Conservation (phyloP, 2,888 invertebrate genomes). For the Atethmia centrago region DNA sequence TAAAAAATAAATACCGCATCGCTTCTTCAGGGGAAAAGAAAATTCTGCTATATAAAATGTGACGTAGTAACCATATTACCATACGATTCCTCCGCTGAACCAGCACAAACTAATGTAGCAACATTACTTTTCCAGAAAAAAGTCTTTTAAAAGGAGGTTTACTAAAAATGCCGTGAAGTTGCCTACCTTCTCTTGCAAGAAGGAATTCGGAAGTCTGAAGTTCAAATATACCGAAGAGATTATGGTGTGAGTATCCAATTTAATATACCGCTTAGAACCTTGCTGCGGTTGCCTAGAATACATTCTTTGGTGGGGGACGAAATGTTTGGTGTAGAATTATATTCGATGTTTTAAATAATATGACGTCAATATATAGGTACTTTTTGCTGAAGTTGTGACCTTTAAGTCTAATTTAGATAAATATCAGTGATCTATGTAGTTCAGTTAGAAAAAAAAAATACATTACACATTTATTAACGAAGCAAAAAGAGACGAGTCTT, state of each 20-base stretch:
- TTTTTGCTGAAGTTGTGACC: not conserved
- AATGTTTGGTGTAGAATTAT: not conserved
- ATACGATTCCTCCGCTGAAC: not conserved
- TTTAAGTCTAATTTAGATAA: not conserved
- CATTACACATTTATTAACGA: not conserved
- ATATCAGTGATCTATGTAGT: not conserved
- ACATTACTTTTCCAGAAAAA: not conserved
- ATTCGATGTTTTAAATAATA: not conserved
- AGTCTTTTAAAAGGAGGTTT: not conserved
- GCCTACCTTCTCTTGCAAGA: not conserved
- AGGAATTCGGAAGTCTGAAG: constrained; percentile 24
- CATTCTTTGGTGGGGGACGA: not conserved
- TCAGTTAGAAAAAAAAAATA: no score
- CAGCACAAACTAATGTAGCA: not conserved
- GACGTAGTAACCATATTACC: not conserved
- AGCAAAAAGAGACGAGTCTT: not conserved
- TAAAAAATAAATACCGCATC: no score
- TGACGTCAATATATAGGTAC: not conserved
- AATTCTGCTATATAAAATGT: no score
- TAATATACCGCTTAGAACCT: constrained; percentile 38
- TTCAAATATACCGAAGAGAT: constrained; percentile 47
- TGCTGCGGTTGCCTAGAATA: constrained; percentile 7
- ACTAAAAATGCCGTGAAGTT: not conserved
- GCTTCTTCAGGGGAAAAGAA: no score
- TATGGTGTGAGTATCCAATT: constrained; percentile 48